phyloP scores from a whole-genome alignment of 2,797 vertebrate species.

The Mus minutoides region DNA sequence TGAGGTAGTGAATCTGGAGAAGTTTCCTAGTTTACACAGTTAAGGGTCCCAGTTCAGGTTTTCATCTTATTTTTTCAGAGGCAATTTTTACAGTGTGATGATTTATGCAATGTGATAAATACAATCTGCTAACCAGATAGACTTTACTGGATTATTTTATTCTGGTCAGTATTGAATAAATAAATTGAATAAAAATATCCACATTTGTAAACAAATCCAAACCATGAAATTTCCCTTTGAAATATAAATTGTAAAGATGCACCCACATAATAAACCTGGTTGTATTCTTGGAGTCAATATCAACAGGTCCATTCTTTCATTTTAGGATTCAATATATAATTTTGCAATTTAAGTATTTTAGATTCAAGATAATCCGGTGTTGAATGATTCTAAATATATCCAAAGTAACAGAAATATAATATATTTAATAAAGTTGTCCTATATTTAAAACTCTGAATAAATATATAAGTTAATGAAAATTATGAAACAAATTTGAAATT shows the following conservation, averaged over 20 bases:
- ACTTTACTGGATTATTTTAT: not conserved
- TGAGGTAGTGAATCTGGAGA: not conserved
- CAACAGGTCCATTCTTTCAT: not conserved
- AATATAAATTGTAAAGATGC: not conserved
- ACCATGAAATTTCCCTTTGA: not conserved
- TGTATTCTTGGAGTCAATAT: not conserved
- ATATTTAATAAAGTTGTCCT: not conserved
- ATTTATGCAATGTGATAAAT: not conserved
- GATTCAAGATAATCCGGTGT: not conserved
- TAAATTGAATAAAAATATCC: not conserved
- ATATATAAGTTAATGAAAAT: not conserved
- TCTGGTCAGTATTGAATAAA: not conserved
- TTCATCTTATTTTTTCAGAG: not conserved
- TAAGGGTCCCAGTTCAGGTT: no score
- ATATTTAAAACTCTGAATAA: not conserved
- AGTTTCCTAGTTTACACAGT: not conserved
- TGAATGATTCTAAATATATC: not conserved
- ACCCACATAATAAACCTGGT: not conserved
- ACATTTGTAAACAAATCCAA: not conserved
- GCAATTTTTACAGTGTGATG: not conserved
- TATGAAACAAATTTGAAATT: constrained; percentile 1
- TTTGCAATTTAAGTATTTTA: not conserved
- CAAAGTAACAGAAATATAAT: not conserved
- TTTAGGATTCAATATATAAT: constrained; percentile 1
- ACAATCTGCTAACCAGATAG: not conserved